Evolutionary conservation across 2,888 invertebrate genomes (phyloP).

Genomic region (Steromphala cineraria): DNA sequence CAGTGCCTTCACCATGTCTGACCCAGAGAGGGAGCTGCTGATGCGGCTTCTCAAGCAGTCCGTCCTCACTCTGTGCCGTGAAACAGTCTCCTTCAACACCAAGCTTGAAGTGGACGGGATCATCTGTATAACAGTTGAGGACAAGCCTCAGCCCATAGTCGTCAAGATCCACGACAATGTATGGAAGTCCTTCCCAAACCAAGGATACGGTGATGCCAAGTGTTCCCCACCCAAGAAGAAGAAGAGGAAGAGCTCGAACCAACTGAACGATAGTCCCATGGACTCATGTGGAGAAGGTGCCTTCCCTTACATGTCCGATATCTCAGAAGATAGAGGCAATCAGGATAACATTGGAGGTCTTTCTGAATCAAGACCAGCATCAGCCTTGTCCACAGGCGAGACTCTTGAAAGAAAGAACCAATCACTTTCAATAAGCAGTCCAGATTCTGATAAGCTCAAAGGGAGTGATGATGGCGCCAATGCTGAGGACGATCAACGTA

Average conservation of each 20-base stretch:
- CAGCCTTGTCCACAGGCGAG: not conserved
- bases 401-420: not conserved
- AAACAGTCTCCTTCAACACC: slow-evolving; percentile 47
- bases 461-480: not conserved
- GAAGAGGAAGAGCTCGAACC: not conserved
- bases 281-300: not conserved
- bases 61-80: slow-evolving; percentile 57
- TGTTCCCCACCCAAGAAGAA: not conserved
- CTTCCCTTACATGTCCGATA: not conserved
- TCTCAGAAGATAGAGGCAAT: not conserved
- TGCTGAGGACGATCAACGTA: not conserved
- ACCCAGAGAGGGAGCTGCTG: slow-evolving; percentile 47
- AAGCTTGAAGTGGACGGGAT: slow-evolving; percentile 60
- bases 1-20: slow-evolving; percentile 34
- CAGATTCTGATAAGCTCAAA: not conserved
- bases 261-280: not conserved
- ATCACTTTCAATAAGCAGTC: not conserved
- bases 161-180: slow-evolving; percentile 60
- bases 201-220: not conserved
- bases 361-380: not conserved
- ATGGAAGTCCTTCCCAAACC: slow-evolving; percentile 17
- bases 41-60: slow-evolving; percentile 57
- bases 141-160: slow-evolving; percentile 52
- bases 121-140: slow-evolving; percentile 54
- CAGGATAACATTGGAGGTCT: not conserved